phyloP scores from a whole-genome alignment of 2,113 vertebrate species.

The Cavia porcellus region DNA sequence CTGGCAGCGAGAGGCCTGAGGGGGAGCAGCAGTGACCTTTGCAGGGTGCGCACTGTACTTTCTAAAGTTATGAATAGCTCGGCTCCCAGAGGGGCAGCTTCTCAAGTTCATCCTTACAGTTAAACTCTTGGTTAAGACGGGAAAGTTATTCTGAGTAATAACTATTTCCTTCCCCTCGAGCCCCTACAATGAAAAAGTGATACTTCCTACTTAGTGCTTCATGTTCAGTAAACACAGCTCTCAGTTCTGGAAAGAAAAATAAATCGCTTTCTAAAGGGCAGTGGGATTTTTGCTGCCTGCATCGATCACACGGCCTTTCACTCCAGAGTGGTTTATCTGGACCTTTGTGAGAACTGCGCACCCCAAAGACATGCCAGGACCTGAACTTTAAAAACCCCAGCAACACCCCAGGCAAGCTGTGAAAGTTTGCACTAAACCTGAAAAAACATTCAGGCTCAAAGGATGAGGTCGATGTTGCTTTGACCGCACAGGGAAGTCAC shows the following conservation, averaged over 20 bases:
- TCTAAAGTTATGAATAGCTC: constrained; percentile 16
- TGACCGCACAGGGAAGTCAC: not conserved
- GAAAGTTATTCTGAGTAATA: constrained; percentile 62
- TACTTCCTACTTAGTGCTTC: constrained; percentile 53
- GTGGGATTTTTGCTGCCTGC: not conserved
- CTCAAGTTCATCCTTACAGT: constrained; percentile 20
- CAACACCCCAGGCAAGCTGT: not conserved
- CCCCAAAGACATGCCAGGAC: not conserved
- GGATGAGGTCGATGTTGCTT: not conserved
- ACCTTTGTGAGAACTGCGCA: not conserved
- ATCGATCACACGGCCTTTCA: not conserved
- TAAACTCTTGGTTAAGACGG: not conserved
- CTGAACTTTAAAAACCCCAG: not conserved
- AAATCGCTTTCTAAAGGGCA: constrained; percentile 53
- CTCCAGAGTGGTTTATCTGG: not conserved
- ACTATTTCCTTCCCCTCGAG: constrained; percentile 2
- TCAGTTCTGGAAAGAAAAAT: constrained; percentile 42
- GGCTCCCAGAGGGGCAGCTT: not conserved
- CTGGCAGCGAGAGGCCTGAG: not conserved
- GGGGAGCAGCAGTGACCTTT: not conserved
- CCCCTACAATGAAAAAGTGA: not conserved
- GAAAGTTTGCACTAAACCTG: constrained; percentile 1
- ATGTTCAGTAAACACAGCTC: constrained; percentile 35
- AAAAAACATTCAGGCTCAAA: not conserved
- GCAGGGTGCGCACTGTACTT: not conserved